Evolutionary conservation across 2,888 invertebrate genomes (phyloP).

Genomic region (Drosophila sordidula): DNA sequence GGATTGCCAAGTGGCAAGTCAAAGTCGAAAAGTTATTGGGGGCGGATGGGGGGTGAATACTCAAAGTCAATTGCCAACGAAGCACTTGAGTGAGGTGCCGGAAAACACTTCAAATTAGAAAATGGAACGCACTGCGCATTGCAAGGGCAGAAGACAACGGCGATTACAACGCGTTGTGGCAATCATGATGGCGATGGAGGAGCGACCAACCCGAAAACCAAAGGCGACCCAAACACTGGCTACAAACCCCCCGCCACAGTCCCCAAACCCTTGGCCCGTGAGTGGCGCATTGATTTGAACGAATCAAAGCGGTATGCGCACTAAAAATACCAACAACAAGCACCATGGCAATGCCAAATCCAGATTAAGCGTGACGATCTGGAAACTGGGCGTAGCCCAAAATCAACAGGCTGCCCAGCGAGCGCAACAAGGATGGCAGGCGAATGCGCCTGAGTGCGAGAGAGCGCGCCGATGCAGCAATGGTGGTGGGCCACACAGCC

Average conservation of each 20-base stretch:
- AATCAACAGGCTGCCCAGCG: constrained; percentile 62
- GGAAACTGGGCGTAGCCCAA: constrained; percentile 73
- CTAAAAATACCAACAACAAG: constrained; percentile 82
- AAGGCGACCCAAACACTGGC: constrained; percentile 65
- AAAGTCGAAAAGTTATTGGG: constrained; percentile 52
- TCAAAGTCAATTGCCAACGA: constrained; percentile 41
- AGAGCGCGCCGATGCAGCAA: constrained; percentile 32
- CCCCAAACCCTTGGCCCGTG: constrained; percentile 52
- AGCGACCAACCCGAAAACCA: constrained; percentile 57
- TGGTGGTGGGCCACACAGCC: constrained; percentile 68
- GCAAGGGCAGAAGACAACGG: constrained; percentile 53
- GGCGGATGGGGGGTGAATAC: background rate
- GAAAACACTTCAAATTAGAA: constrained; percentile 74
- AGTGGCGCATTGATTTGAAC: constrained; percentile 79
- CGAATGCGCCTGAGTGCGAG: constrained; percentile 8
- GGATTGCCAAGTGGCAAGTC: constrained; percentile 49
- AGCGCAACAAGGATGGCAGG: constrained; percentile 1
- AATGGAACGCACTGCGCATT: constrained; percentile 56
- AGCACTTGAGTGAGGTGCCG: constrained; percentile 59
- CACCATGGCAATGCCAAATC: constrained; percentile 63
- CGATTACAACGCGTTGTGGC: constrained; percentile 56
- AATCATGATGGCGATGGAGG: constrained; percentile 47
- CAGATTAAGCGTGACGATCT: constrained; percentile 73
- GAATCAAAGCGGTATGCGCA: constrained; percentile 82
- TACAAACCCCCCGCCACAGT: constrained; percentile 27